Conservation (phyloP, 2,113 vertebrate species). For the Shinisaurus crocodilurus region DNA sequence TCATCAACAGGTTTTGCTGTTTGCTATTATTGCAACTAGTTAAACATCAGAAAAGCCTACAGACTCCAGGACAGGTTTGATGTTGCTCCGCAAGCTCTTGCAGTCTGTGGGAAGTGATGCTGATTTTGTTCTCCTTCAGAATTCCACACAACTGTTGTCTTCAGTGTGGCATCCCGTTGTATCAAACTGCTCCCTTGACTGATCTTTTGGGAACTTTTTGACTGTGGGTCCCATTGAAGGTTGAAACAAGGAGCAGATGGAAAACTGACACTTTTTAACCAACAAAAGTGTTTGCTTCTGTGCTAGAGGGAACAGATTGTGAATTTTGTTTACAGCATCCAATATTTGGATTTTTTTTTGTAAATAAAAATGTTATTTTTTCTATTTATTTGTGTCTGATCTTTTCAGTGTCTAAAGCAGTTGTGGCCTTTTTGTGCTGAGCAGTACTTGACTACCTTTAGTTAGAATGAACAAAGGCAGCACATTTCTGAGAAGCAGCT, state of each 20-base stretch:
- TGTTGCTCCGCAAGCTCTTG: conserved; percentile 68
- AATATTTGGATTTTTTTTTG: conserved; percentile 89
- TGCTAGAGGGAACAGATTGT: conserved; percentile 85
- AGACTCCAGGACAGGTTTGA: conserved; percentile 69
- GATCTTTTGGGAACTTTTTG: conserved; percentile 76
- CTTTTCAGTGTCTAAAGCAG: conserved; percentile 71
- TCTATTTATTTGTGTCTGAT: conserved; percentile 83
- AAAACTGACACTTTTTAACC: conserved; percentile 70
- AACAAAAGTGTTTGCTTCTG: conserved; percentile 70
- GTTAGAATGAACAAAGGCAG: conserved; percentile 46
- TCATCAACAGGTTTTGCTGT: conserved; percentile 73
- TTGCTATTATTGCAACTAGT: conserved; percentile 66
- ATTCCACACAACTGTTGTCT: conserved; percentile 75
- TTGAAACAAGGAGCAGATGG: conserved; percentile 76
- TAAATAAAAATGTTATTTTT: conserved; percentile 92
- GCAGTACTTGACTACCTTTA: conserved; percentile 10
- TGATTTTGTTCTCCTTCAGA: conserved; percentile 70
- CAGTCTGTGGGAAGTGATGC: conserved; percentile 73
- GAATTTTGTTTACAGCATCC: conserved; percentile 90
- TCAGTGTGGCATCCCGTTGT: conserved; percentile 73
- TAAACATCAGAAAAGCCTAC: conserved; percentile 67
- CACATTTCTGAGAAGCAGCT: conserved; percentile 66
- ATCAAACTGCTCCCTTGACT: conserved; percentile 78
- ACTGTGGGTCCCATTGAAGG: conserved; percentile 76
- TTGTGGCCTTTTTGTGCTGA: conserved; percentile 43